phyloP scores from a whole-genome alignment of 2,113 vertebrate species.

The Phrynocephalus versicolor region DNA sequence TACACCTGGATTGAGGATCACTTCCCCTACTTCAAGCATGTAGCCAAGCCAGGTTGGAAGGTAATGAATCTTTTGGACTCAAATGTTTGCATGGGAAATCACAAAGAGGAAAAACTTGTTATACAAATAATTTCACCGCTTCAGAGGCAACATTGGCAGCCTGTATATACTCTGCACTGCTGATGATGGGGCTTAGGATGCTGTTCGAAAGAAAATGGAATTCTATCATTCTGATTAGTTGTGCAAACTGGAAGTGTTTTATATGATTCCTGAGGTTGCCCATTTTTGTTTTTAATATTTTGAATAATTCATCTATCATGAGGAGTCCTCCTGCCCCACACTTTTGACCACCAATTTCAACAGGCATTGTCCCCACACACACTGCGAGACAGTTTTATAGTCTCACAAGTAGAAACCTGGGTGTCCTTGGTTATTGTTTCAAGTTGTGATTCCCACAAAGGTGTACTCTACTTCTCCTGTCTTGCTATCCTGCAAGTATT shows the following conservation, averaged over 20 bases:
- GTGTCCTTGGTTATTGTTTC: background rate
- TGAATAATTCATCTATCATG: background rate
- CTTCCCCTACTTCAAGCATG: constrained; percentile 92
- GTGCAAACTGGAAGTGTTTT: background rate
- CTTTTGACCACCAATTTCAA: background rate
- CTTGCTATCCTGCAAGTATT: no score
- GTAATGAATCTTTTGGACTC: constrained; percentile 66
- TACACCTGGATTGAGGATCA: constrained; percentile 95
- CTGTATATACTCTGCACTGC: background rate
- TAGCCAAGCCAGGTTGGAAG: constrained; percentile 97
- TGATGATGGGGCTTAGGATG: background rate
- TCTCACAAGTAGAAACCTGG: background rate
- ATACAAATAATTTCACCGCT: background rate
- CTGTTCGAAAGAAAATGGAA: background rate
- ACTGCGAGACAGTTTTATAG: background rate
- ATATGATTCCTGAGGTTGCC: background rate
- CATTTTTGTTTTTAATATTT: background rate
- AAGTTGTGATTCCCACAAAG: background rate
- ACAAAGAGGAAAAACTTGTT: background rate
- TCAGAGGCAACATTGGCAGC: background rate
- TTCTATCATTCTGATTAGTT: background rate
- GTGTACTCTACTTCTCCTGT: background rate
- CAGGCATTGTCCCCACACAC: background rate
- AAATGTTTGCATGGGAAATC: background rate
- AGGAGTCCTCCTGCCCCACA: background rate